A percentile compares a stretch with the other conserved stretches of the same genome.
Evolutionary conservation across 2,113 vertebrate species (phyloP).

Genomic region (Taxidea taxus): DNA sequence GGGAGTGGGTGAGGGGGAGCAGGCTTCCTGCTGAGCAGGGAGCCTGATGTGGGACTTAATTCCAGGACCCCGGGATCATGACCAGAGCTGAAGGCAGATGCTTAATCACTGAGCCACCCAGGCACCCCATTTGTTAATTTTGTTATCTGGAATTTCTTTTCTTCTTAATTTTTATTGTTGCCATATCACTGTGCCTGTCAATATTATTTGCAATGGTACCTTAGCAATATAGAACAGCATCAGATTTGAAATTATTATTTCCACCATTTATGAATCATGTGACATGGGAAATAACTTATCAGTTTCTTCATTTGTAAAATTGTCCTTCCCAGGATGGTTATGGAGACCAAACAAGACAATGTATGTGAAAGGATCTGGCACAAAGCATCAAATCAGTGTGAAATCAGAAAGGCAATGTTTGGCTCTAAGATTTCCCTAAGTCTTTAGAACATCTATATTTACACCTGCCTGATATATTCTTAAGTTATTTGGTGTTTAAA

Average conservation of each 20-base stretch:
- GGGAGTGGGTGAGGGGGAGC: too few species aligned
- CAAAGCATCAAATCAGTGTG: not conserved
- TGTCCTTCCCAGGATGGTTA: not conserved
- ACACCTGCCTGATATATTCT: not conserved
- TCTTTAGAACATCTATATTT: not conserved
- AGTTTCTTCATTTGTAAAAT: constrained; percentile 24
- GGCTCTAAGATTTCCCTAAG: not conserved
- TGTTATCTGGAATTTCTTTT: not conserved
- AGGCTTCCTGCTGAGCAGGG: too few species aligned
- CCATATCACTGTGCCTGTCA: not conserved
- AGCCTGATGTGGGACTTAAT: too few species aligned
- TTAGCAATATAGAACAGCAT: not conserved
- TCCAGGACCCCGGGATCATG: too few species aligned
- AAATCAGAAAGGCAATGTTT: not conserved
- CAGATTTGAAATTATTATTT: not conserved
- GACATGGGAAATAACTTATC: not conserved
- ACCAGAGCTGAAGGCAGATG: too few species aligned
- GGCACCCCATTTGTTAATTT: not conserved
- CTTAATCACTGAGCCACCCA: too few species aligned
- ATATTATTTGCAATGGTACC: not conserved
- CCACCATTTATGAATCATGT: not conserved
- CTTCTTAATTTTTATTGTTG: not conserved
- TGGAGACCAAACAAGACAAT: not conserved
- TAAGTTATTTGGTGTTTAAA: not conserved
- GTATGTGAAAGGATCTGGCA: not conserved